Evolutionary conservation across 2,888 invertebrate genomes (phyloP).

Genomic region (Cynaeus angustus): DNA sequence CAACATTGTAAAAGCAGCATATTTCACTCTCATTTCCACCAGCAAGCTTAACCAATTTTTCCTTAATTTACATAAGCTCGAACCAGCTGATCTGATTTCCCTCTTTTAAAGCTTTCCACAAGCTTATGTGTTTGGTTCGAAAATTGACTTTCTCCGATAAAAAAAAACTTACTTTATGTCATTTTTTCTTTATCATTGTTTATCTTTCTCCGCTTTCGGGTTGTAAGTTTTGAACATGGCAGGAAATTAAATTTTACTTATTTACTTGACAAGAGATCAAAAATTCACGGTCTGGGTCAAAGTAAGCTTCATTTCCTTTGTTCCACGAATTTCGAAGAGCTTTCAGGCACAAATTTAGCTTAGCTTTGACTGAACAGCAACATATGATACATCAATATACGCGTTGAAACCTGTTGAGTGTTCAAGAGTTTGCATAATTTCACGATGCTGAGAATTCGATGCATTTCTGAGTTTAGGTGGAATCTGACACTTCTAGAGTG

Average conservation of each 20-base stretch:
- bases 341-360: constrained; percentile 13
- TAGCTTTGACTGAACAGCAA: constrained; percentile 17
- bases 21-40: not conserved
- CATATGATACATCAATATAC: constrained; percentile 31
- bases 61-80: not conserved
- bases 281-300: constrained; percentile 26
- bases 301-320: not conserved
- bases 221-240: constrained; percentile 16
- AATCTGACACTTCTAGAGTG: not conserved
- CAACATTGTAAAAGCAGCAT: not conserved
- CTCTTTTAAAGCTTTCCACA: not conserved
- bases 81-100: not conserved
- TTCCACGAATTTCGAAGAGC: constrained; percentile 4
- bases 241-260: constrained; percentile 38
- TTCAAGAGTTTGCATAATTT: constrained; percentile 34
- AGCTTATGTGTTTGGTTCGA: not conserved
- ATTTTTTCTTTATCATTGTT: constrained; percentile 10
- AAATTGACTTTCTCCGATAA: constrained; percentile 2
- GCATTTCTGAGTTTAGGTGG: not conserved
- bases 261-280: constrained; percentile 35
- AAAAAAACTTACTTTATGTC: constrained; percentile 1
- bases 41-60: not conserved
- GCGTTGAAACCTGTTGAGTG: constrained; percentile 30
- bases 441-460: not conserved
- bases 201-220: constrained; percentile 13